These are phyloP conservation scores for Rhagonycha fulva DNA, from an alignment of 2,888 invertebrate species.

Conservation along the genomic window DNA sequence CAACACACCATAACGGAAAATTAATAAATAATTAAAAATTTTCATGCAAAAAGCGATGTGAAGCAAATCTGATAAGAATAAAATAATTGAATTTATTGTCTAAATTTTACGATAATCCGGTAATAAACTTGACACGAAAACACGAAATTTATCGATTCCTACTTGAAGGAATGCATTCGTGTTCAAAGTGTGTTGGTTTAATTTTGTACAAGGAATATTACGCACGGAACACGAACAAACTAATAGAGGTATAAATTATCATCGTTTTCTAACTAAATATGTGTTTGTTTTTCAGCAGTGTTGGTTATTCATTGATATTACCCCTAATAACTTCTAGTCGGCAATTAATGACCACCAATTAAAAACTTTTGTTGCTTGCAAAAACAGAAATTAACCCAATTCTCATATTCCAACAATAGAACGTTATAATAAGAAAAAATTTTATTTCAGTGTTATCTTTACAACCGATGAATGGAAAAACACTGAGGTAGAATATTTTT, in stretches of 20 bases:
- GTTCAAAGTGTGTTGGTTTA: constrained; percentile 25
- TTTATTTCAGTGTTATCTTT: background rate
- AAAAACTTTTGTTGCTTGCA: constrained; percentile 1
- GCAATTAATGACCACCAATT: constrained; percentile 1
- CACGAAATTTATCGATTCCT: constrained; percentile 22
- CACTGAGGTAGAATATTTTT: background rate
- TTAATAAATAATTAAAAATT: background rate
- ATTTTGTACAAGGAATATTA: constrained; percentile 28
- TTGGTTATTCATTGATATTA: constrained; percentile 2
- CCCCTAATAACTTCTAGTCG: background rate
- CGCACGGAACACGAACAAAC: constrained; percentile 25
- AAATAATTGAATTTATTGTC: background rate
- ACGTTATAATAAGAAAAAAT: constrained; percentile 1
- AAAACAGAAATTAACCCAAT: constrained; percentile 4
- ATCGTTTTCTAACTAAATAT: constrained; percentile 15
- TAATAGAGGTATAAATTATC: constrained; percentile 23
- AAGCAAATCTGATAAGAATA: background rate
- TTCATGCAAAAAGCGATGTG: background rate
- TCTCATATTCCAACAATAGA: background rate
- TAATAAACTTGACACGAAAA: constrained; percentile 5
- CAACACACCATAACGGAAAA: background rate
- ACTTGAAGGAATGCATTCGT: constrained; percentile 21
- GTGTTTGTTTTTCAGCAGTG: constrained; percentile 10
- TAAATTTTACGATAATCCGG: background rate
- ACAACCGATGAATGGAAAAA: background rate